Base-by-base conservation (phyloP, 2,113 vertebrate genomes). In the Conger conger region DNA sequence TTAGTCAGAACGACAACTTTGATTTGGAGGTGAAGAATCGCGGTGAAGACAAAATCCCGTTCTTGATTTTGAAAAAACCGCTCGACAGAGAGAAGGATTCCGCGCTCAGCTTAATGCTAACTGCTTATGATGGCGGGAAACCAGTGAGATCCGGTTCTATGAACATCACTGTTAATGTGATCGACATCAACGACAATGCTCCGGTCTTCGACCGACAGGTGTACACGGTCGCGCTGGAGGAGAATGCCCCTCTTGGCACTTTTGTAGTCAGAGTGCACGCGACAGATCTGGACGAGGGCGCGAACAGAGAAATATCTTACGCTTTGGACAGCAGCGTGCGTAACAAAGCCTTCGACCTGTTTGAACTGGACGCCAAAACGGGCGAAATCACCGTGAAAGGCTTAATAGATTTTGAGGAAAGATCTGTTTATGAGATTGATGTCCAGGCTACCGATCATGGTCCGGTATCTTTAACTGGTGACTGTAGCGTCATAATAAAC, bases 141-240 rank as follows among this genome's bases (percentile, higher is more conserved):
- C 95, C 95, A 0, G 89, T 92, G 73, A 94, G 86, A 85, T 95
- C 94, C 2, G 95, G 95, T n/a, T 95, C 95, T 20, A 90, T 92
- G 8, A 87, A 88, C 23, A 88, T 97, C 86, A 90, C 87, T 0
- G 88, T 97, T 79, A 91, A 92, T 1, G 88, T 97, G 54, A 84
- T 96, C 87, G 96, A 97, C 86, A 92, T 95, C 76, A 97, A 96
- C 83, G 96, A 97, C 88, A 96, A 97, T 18, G 92, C 94, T 33
- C 96, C 96, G 0, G 88, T 94, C n/a, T 97, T 96, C 42, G 79
- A 93, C 36, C 92, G 94, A n/a, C 84, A 92, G 0, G 35, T 91
- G 7, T 95, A 95, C 87, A 95, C 93, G 78, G 93, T 96, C 0
- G 90, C 90, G 11, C 82, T 97, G 68, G 89, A 90, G 4, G 96